Percentiles rank a stretch among this genome's conserved stretches.
Evolutionary conservation across 1,140 invertebrate genomes (phyloP).

Genomic region (Bombus pyrosoma): DNA sequence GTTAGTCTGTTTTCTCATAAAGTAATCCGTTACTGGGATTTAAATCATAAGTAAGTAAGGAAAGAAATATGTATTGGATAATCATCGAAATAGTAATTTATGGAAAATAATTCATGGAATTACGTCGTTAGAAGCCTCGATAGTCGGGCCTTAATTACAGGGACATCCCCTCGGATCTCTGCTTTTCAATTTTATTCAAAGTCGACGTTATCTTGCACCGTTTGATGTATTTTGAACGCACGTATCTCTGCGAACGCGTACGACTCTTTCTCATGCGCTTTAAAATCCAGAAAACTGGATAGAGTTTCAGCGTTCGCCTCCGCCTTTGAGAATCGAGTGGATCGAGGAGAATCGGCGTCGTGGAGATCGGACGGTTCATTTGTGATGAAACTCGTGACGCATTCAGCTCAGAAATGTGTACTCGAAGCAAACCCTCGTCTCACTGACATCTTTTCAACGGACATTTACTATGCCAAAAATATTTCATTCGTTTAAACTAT

Average conservation of each 20-base stretch:
- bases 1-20: background rate
- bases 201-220: background rate
- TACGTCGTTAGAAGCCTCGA: background rate
- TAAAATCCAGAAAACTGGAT: background rate
- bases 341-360: background rate
- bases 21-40: background rate
- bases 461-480: background rate
- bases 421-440: background rate
- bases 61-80: background rate
- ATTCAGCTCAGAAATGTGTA: slow-evolving; percentile 22
- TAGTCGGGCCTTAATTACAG: slow-evolving; percentile 14
- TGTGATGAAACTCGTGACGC: background rate
- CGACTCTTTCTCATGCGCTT: background rate
- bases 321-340: background rate
- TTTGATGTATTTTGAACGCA: background rate
- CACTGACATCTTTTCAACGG: too few species aligned
- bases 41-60: background rate
- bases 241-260: background rate
- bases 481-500: too few species aligned
- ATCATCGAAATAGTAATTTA: background rate
- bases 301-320: background rate
- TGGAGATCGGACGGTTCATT: background rate
- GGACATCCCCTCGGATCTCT: background rate
- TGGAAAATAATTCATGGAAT: background rate
- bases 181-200: background rate